phyloP scores from a whole-genome alignment of 2,888 invertebrate species.

The Zeuzera pyrina region DNA sequence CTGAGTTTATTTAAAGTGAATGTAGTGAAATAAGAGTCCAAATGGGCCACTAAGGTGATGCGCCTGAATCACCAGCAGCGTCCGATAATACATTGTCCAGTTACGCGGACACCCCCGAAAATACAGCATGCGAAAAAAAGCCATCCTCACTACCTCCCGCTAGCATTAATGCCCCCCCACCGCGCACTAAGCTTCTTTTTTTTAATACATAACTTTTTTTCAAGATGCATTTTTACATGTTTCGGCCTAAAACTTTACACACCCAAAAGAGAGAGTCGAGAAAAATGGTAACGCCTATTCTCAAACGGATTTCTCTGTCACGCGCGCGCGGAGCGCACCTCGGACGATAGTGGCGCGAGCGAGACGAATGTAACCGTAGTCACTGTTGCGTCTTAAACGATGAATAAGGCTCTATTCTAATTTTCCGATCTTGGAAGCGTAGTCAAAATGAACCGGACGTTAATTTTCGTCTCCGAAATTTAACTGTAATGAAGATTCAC shows the following conservation, averaged over 20 bases:
- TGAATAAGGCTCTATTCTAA: constrained; percentile 65
- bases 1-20: too few species aligned
- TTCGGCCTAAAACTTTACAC: constrained; percentile 74
- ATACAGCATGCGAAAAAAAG: constrained; percentile 70
- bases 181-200: constrained; percentile 72
- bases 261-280: constrained; percentile 57
- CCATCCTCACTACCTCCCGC: constrained; percentile 60
- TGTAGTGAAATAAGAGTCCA: too few species aligned
- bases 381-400: constrained; percentile 59
- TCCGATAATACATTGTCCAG: constrained; percentile 70
- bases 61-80: constrained; percentile 41
- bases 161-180: constrained; percentile 65
- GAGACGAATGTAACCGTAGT: constrained; percentile 47
- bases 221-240: constrained; percentile 74
- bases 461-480: constrained; percentile 24
- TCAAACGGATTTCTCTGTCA: constrained; percentile 52
- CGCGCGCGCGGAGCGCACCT: constrained; percentile 29
- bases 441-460: constrained; percentile 41
- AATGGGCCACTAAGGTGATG: constrained; percentile 60
- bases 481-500: constrained; percentile 14
- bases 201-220: constrained; percentile 74
- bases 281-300: constrained; percentile 61
- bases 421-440: constrained; percentile 53
- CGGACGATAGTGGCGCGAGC: constrained; percentile 66
- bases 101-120: constrained; percentile 65